Percentiles rank a stretch among this genome's conserved stretches.
phyloP scores from a whole-genome alignment of 1,140 invertebrate species.

The Heliconius hewitsoni region DNA sequence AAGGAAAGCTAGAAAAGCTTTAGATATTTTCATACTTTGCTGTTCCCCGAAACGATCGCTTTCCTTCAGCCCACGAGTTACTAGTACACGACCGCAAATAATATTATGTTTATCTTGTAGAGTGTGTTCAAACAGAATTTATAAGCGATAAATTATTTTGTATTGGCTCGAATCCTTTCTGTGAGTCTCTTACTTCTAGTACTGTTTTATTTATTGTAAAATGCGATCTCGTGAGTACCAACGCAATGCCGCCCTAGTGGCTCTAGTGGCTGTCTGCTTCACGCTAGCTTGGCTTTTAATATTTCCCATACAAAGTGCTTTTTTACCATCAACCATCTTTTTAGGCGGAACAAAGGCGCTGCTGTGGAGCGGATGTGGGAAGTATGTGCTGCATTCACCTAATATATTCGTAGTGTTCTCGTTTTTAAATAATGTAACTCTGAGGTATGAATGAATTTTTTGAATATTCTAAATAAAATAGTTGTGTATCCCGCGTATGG shows the following conservation, averaged over 20 bases:
- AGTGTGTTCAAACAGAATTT: neutral
- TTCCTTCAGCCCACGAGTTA: neutral
- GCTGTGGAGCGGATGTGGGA: neutral
- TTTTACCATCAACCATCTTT: conserved; percentile 17
- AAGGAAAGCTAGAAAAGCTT: neutral
- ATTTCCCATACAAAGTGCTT: conserved; percentile 12
- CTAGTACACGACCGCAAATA: neutral
- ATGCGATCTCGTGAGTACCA: neutral
- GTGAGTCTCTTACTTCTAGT: neutral
- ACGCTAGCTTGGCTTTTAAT: conserved; percentile 13
- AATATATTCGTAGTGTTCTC: conserved; percentile 4
- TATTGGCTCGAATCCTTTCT: conserved; percentile 5
- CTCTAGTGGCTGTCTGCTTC: neutral
- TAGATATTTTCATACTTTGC: neutral
- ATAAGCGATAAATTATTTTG: neutral
- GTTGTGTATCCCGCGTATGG: too few relatives aligned
- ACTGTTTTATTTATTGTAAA: conserved; percentile 3
- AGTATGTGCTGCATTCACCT: neutral
- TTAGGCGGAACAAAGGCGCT: conserved; percentile 1
- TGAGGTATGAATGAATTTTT: neutral
- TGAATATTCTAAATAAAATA: neutral
- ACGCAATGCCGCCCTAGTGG: neutral
- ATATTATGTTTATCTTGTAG: neutral
- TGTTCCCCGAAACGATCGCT: neutral
- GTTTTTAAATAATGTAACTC: conserved; percentile 7